Percentiles rank a stretch among this genome's conserved stretches.
These are phyloP conservation scores for Zaprionus tsacasi DNA, from an alignment of 1,140 invertebrate genomes.

Conservation along the genomic window DNA sequence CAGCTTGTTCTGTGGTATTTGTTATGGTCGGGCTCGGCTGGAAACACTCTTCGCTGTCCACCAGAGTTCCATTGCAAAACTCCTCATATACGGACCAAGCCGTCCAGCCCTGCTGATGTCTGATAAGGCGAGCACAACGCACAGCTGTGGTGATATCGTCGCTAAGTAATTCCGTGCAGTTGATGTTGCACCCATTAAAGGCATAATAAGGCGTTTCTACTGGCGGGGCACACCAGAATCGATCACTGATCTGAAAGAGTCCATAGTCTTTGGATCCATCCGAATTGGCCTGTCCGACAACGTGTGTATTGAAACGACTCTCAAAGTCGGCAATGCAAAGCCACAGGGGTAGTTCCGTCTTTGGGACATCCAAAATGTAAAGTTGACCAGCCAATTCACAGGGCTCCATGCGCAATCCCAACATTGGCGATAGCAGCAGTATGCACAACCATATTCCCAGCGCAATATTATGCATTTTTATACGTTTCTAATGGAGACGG, in stretches of 20 bases:
- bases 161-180: constrained; percentile 64
- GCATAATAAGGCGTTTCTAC: constrained; percentile 51
- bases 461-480: constrained; percentile 16
- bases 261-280: constrained; percentile 80
- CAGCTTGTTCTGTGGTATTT: background rate
- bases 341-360: constrained; percentile 65
- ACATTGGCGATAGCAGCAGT: background rate
- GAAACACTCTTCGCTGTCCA: constrained; percentile 64
- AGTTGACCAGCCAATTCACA: constrained; percentile 85
- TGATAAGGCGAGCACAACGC: constrained; percentile 67
- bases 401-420: constrained; percentile 76
- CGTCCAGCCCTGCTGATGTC: constrained; percentile 86
- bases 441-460: constrained; percentile 36
- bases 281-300: constrained; percentile 61
- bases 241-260: constrained; percentile 83
- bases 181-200: constrained; percentile 77
- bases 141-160: constrained; percentile 77
- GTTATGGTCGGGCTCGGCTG: constrained; percentile 6
- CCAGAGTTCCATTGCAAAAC: constrained; percentile 83
- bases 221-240: constrained; percentile 76
- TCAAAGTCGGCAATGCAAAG: constrained; percentile 73
- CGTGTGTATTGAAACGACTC: constrained; percentile 74
- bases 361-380: constrained; percentile 74
- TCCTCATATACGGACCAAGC: constrained; percentile 88
- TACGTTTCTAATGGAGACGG: constrained; percentile 8